Conservation (phyloP, 2,888 invertebrate species). For the Heteromyza rotundicornis region DNA sequence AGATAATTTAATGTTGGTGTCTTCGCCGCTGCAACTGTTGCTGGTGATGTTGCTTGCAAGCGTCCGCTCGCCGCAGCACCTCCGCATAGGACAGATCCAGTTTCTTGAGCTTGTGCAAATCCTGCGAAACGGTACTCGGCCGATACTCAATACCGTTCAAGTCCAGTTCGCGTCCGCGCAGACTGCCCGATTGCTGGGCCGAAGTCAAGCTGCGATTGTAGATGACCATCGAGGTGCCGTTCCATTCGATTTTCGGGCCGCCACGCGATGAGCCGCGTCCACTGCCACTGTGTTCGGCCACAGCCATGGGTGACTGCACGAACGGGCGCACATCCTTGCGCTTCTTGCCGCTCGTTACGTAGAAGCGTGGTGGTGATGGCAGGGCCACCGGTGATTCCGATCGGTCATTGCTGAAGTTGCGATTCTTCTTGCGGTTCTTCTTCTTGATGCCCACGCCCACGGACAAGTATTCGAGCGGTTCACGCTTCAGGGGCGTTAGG, state of each 20-base stretch:
- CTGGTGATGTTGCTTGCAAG: conserved; percentile 50
- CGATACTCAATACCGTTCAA: conserved; percentile 64
- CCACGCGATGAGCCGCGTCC: conserved; percentile 26
- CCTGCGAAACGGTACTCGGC: conserved; percentile 80
- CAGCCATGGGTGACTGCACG: conserved; percentile 54
- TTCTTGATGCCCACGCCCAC: conserved; percentile 72
- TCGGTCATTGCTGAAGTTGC: conserved; percentile 66
- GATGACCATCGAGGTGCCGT: conserved; percentile 74
- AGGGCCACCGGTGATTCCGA: conserved; percentile 73
- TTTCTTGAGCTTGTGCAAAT: conserved; percentile 80
- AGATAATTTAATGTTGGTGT: no score
- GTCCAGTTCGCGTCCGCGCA: conserved; percentile 54
- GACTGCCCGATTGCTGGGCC: conserved; percentile 56
- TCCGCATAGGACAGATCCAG: conserved; percentile 87
- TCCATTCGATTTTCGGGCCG: conserved; percentile 66
- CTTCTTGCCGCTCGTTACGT: conserved; percentile 67
- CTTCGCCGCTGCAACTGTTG: conserved; percentile 38
- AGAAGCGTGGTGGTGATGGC: conserved; percentile 72
- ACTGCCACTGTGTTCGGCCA: conserved; percentile 27
- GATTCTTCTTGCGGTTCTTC: conserved; percentile 73
- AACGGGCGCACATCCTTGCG: conserved; percentile 67
- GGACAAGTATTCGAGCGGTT: conserved; percentile 77
- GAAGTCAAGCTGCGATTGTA: conserved; percentile 65
- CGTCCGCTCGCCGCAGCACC: conserved; percentile 72
- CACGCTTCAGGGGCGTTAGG: conserved; percentile 72